A percentile compares a stretch with the other conserved stretches of the same genome.
Conservation (phyloP, 2,113 vertebrate species). For the Sporophila hypoxantha region DNA sequence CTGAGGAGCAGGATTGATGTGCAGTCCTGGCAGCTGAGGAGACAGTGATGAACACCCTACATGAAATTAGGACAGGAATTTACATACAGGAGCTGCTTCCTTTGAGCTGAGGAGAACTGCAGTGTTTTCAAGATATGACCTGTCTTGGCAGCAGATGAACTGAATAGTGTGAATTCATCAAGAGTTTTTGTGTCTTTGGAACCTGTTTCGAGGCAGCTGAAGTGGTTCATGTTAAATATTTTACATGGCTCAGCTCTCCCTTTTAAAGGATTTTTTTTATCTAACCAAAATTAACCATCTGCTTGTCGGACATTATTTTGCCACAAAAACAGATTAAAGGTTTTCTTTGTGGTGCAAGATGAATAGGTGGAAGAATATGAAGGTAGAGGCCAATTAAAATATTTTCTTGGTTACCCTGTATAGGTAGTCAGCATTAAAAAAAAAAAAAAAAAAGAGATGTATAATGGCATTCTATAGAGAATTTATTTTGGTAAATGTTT, state of each 20-base stretch:
- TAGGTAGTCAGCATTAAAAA: neutral
- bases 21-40: neutral
- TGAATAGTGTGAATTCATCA: neutral
- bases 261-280: neutral
- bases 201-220: neutral
- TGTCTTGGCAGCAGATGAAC: neutral
- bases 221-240: constrained; percentile 10
- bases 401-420: neutral
- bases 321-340: neutral
- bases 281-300: neutral
- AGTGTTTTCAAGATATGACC: neutral
- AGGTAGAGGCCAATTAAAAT: neutral
- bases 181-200: neutral
- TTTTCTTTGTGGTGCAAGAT: neutral
- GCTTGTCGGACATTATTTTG: neutral
- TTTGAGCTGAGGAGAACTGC: neutral
- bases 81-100: neutral
- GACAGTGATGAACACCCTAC: neutral
- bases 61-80: neutral
- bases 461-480: neutral
- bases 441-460: neutral
- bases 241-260: neutral
- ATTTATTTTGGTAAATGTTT: neutral
- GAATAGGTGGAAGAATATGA: neutral
- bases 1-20: neutral